A percentile compares a stretch with the other conserved stretches of the same genome.
These are phyloP conservation scores for Pitangus sulphuratus DNA, from an alignment of 2,797 vertebrate genomes.

Conservation along the genomic window DNA sequence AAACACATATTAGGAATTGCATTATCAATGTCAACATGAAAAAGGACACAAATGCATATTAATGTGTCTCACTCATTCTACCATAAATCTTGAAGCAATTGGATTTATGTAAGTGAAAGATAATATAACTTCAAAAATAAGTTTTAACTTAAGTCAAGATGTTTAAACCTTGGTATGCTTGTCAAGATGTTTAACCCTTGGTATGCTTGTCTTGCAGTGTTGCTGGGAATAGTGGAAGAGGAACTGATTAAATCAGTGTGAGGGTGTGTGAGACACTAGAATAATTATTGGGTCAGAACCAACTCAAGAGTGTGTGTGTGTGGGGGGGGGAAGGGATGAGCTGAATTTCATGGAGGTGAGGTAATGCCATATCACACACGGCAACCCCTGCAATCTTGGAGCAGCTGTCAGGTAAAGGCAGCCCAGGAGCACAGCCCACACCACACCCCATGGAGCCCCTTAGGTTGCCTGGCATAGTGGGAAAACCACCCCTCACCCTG, in stretches of 20 bases:
- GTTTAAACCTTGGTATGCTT: background rate
- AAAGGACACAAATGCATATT: background rate
- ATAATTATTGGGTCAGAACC: background rate
- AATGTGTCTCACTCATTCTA: background rate
- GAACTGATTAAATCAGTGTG: background rate
- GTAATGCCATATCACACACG: background rate
- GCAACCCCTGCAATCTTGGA: background rate
- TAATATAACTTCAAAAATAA: background rate
- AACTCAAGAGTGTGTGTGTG: background rate
- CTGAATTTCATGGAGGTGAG: background rate
- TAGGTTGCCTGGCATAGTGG: background rate
- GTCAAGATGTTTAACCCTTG: background rate
- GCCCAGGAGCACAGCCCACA: background rate
- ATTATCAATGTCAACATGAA: background rate
- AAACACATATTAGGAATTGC: background rate
- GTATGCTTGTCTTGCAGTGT: background rate
- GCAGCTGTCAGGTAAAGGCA: background rate
- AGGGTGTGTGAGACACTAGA: background rate
- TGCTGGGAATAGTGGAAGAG: background rate
- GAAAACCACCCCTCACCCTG: background rate
- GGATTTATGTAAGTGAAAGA: background rate
- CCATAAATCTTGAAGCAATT: background rate
- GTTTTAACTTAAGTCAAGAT: background rate
- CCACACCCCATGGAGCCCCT: background rate
- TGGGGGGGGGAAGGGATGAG: background rate